phyloP scores from a whole-genome alignment of 2,888 invertebrate species.

The Apamea sordens region DNA sequence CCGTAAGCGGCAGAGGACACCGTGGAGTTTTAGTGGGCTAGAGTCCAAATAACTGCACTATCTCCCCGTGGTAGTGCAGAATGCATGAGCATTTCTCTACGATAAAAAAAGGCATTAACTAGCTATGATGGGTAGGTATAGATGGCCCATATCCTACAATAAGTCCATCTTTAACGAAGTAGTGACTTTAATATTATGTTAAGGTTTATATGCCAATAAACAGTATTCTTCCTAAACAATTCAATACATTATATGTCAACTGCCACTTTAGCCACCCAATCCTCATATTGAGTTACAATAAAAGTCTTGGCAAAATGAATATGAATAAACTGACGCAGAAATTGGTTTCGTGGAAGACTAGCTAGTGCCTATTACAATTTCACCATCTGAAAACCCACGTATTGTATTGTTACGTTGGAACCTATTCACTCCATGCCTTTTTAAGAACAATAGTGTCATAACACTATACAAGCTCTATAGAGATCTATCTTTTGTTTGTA shows the following conservation, averaged over 20 bases:
- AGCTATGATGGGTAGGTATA: background rate
- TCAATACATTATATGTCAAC: background rate
- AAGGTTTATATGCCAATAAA: background rate
- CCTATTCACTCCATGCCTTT: slow-evolving; percentile 14
- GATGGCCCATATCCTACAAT: background rate
- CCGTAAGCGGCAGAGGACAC: too few species aligned
- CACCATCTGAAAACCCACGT: slow-evolving; percentile 25
- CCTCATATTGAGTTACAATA: background rate
- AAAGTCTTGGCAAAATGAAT: background rate
- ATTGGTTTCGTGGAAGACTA: slow-evolving; percentile 1
- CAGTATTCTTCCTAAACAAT: background rate
- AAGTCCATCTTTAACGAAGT: background rate
- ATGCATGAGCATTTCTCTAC: too few species aligned
- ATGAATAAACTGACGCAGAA: background rate
- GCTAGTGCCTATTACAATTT: background rate
- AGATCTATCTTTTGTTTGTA: slow-evolving; percentile 21
- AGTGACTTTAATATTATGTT: background rate
- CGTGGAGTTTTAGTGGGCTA: too few species aligned
- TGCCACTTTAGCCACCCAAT: background rate
- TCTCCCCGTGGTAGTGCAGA: too few species aligned
- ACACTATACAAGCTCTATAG: background rate
- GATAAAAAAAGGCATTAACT: too few species aligned
- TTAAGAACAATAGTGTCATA: slow-evolving; percentile 46
- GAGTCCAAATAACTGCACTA: too few species aligned
- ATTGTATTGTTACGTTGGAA: background rate